These are phyloP conservation scores for Cydia pomonella DNA, from an alignment of 1,140 invertebrate species.

Conservation along the genomic window DNA sequence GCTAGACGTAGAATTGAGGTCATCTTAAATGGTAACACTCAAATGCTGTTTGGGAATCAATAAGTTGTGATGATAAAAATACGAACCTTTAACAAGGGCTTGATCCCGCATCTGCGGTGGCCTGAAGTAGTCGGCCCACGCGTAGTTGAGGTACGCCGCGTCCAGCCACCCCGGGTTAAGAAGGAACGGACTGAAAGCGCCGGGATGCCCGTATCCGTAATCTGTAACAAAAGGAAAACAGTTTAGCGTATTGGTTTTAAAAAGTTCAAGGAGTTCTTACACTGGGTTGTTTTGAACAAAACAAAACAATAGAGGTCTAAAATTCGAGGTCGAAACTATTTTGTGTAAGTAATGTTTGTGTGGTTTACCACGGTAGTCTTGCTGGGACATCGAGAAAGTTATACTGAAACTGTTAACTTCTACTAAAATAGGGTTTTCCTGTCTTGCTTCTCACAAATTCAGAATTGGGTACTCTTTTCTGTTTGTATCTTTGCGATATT, in stretches of 20 bases:
- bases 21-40: slow-evolving; percentile 33
- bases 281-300: background rate
- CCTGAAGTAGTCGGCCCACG: slow-evolving; percentile 86
- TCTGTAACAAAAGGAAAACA: slow-evolving; percentile 81
- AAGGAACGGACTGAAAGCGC: slow-evolving; percentile 86
- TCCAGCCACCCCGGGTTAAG: slow-evolving; percentile 89
- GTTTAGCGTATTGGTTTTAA: slow-evolving; percentile 32
- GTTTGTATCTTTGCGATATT: background rate
- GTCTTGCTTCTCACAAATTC: too few species aligned
- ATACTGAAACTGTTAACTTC: too few species aligned
- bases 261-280: background rate
- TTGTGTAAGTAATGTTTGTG: too few species aligned
- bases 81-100: slow-evolving; percentile 83
- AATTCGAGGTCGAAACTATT: too few species aligned
- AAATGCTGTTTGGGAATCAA: too few species aligned
- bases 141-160: slow-evolving; percentile 87
- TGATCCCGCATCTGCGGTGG: slow-evolving; percentile 77
- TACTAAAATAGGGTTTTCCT: too few species aligned
- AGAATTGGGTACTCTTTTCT: background rate
- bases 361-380: too few species aligned
- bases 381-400: too few species aligned
- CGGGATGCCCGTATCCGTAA: slow-evolving; percentile 86
- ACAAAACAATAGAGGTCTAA: too few species aligned
- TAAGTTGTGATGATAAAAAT: slow-evolving; percentile 21
- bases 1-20: too few species aligned